A percentile compares a stretch with the other conserved stretches of the same genome.
Conservation (phyloP, 2,113 vertebrate species). For the Talpa occidentalis region DNA sequence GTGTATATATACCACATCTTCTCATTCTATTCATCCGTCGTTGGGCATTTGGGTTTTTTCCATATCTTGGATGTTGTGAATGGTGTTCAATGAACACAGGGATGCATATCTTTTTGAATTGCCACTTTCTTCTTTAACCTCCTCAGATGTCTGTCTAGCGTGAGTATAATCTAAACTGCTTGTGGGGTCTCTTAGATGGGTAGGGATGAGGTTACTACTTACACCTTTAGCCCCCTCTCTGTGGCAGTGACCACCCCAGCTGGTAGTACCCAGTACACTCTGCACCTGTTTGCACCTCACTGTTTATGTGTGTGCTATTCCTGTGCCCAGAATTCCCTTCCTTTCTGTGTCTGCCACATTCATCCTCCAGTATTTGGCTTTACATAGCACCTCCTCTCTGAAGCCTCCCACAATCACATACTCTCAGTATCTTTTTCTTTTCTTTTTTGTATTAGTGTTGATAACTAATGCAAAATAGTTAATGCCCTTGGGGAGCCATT, state of each 20-base stretch:
- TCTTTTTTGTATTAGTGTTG: background rate
- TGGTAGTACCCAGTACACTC: background rate
- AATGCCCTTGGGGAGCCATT: background rate
- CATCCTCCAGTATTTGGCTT: background rate
- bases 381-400: background rate
- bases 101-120: too few species aligned
- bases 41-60: too few species aligned
- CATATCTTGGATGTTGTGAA: too few species aligned
- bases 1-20: too few species aligned
- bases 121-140: background rate
- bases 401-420: background rate
- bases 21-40: too few species aligned
- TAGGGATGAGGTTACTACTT: background rate
- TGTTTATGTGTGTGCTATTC: background rate
- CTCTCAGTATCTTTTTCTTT: background rate
- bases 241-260: background rate
- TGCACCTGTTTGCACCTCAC: background rate
- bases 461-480: background rate
- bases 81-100: too few species aligned
- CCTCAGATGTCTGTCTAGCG: background rate
- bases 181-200: background rate
- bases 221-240: background rate
- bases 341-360: background rate
- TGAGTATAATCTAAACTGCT: conserved; percentile 1
- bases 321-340: background rate